These are phyloP conservation scores for Phyllotis vaccarum DNA, from an alignment of 2,797 vertebrate species.

Conservation along the genomic window DNA sequence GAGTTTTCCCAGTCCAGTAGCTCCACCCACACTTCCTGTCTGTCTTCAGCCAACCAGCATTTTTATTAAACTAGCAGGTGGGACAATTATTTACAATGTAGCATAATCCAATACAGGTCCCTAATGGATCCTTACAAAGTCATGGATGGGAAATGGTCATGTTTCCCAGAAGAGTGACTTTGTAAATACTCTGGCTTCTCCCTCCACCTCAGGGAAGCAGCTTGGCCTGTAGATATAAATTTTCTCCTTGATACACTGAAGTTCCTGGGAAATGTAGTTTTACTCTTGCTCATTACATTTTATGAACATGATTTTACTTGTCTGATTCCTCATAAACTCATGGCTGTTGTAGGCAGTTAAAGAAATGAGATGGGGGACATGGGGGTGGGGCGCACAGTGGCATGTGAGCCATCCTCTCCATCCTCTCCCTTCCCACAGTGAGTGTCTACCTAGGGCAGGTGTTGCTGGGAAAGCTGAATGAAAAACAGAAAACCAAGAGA, in stretches of 20 bases:
- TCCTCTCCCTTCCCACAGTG: not conserved
- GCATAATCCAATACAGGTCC: no score
- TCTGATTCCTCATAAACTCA: not conserved
- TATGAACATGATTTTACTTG: conserved; percentile 17
- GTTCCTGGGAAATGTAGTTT: conserved; percentile 7
- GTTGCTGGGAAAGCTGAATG: not conserved
- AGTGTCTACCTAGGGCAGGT: not conserved
- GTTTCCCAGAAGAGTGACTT: not conserved
- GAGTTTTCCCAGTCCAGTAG: no score
- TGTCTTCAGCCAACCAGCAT: no score
- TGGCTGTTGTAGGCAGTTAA: not conserved
- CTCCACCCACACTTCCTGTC: no score
- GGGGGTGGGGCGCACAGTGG: no score
- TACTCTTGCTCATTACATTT: not conserved
- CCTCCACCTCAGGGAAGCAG: not conserved
- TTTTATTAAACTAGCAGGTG: no score
- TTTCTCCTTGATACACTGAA: not conserved
- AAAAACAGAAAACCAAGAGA: not conserved
- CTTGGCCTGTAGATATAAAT: not conserved
- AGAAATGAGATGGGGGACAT: not conserved
- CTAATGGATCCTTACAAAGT: not conserved
- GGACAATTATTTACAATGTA: no score
- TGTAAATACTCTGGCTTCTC: not conserved
- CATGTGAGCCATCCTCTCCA: no score
- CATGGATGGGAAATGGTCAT: not conserved